phyloP scores from a whole-genome alignment of 2,797 vertebrate species.

The Loriculus beryllinus region DNA sequence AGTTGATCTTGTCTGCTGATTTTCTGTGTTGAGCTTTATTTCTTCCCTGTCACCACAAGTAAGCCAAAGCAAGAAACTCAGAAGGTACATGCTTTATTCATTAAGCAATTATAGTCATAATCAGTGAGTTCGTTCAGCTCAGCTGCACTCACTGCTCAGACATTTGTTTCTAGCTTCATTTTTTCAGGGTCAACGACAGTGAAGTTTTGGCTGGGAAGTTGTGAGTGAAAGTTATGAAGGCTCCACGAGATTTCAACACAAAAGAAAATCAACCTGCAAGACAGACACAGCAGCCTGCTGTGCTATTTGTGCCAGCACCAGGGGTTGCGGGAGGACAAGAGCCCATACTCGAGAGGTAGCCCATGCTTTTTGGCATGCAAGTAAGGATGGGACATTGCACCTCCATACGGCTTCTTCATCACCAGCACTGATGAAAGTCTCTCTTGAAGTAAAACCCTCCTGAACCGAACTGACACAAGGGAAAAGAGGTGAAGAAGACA shows the following conservation, averaged over 20 bases:
- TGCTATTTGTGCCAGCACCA: not conserved
- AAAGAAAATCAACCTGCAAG: not conserved
- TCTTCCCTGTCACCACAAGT: not conserved
- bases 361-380: not conserved
- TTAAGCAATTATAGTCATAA: not conserved
- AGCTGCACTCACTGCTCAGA: not conserved
- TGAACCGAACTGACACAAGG: not conserved
- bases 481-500: not conserved
- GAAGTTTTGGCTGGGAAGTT: not conserved
- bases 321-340: not conserved
- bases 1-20: not conserved
- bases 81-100: not conserved
- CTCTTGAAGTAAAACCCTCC: not conserved
- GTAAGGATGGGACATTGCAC: not conserved
- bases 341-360: rapidly evolving
- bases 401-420: not conserved
- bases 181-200: not conserved
- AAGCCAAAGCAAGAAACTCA: not conserved
- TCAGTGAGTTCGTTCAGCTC: not conserved
- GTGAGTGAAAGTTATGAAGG: not conserved
- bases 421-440: not conserved
- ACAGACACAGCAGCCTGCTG: not conserved
- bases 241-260: conserved; percentile 12
- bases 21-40: not conserved
- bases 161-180: not conserved